Evolutionary conservation across 2,113 vertebrate species (phyloP), one percentile per base, ranked within the genome.

Genomic region (Centropus bengalensis): DNA sequence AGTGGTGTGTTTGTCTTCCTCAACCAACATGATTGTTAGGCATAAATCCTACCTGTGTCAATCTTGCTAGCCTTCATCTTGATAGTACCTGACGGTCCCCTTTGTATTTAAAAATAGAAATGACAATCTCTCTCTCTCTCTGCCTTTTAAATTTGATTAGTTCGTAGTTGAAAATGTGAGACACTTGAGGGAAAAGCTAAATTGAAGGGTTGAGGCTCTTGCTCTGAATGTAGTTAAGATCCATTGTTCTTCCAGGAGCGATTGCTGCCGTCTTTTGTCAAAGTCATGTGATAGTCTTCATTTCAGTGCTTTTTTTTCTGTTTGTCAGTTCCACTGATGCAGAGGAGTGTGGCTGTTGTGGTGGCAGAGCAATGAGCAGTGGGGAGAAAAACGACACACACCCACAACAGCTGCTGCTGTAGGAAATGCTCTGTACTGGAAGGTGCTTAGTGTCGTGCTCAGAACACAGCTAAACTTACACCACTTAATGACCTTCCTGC

Each of bases 101-200:
- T 92, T 93, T 92, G 77, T 93, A 59, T 94, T 87, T 95, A 94
- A 92, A 93, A 94, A 89, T 85, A 87, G 91, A 94, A 87, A 76
- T 94, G 54, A 95, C 94, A 95, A 1, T 76, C 49, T 87, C 13
- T 87, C 33, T 87, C 33, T 75, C 22, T 54, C 8, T 68, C 30
- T 86, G n/a, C 58, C 24, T 85, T 92, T 92, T 91, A 91, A 82
- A 40, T 42, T 91, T 88, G 89, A 93, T 94, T 94, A 92, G 81
- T 91, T 92, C 69, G 40, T 84, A 89, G 94, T 28, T 93, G 74
- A 70, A 89, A 75, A 70, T 91, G 42, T 91, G 83, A 91, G 58
- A 89, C 62, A 51, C n/a, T 76, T 86, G 45, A 71, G 36, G 81
- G 67, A 79, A 84, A 84, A 94, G 69, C 49, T 91, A 91, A 96